Evolutionary conservation across 2,797 vertebrate species (phyloP).

Genomic region (Paratrypauchen microcephalus): DNA sequence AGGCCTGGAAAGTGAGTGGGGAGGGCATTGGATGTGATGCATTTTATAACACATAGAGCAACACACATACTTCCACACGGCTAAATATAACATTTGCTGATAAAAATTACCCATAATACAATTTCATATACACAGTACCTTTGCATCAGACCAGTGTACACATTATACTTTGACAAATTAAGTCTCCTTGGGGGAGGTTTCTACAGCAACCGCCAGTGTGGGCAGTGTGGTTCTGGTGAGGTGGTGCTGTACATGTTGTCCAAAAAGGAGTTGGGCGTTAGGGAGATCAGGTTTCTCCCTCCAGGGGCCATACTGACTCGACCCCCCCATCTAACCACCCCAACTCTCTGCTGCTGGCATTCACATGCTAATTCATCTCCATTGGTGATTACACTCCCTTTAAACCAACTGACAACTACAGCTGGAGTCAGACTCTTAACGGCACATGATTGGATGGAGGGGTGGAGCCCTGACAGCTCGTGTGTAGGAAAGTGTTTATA

Average conservation of each 20-base stretch:
- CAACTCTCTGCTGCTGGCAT: slow-evolving; percentile 82
- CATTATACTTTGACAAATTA: slow-evolving; percentile 41
- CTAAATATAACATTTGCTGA: slow-evolving; percentile 21
- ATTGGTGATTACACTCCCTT: slow-evolving; percentile 93
- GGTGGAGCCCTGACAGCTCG: slow-evolving; percentile 44
- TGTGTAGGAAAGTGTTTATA: slow-evolving; percentile 22
- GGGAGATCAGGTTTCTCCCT: slow-evolving; percentile 86
- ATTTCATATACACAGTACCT: background rate
- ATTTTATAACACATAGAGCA: slow-evolving; percentile 49
- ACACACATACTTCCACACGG: slow-evolving; percentile 60
- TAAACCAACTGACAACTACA: slow-evolving; percentile 92
- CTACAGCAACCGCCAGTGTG: slow-evolving; percentile 85
- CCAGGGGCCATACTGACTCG: slow-evolving; percentile 68
- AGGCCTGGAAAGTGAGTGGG: slow-evolving; percentile 53
- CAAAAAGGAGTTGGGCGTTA: slow-evolving; percentile 78
- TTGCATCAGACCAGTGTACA: slow-evolving; percentile 64
- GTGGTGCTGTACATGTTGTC: slow-evolving; percentile 78
- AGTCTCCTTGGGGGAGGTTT: slow-evolving; percentile 73
- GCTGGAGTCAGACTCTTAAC: slow-evolving; percentile 89
- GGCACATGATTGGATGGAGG: slow-evolving; percentile 65
- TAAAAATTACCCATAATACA: background rate
- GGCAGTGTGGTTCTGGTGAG: slow-evolving; percentile 80
- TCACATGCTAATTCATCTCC: slow-evolving; percentile 96
- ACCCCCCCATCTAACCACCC: slow-evolving; percentile 74
- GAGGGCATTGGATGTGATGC: slow-evolving; percentile 49